phyloP scores from a whole-genome alignment of 2,797 vertebrate genomes.

The Notolabrus celidotus region DNA sequence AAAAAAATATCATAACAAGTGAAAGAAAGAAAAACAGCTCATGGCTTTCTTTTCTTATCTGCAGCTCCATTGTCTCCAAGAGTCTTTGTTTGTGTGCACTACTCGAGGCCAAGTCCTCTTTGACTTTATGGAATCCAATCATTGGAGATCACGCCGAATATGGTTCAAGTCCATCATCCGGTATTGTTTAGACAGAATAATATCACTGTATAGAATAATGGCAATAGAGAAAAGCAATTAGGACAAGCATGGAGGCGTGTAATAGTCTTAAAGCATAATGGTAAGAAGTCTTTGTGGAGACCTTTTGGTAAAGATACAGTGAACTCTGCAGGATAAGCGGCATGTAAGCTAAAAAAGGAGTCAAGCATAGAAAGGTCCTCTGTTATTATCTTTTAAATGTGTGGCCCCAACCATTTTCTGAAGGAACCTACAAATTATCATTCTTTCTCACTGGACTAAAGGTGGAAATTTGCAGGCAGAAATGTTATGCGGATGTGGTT shows the following conservation, averaged over 20 bases:
- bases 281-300: slow-evolving; percentile 19
- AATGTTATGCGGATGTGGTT: slow-evolving; percentile 3
- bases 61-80: slow-evolving; percentile 24
- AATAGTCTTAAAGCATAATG: slow-evolving; percentile 22
- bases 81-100: slow-evolving; percentile 49
- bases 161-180: slow-evolving; percentile 37
- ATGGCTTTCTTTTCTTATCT: slow-evolving; percentile 27
- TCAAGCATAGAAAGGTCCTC: slow-evolving; percentile 24
- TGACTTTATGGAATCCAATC: slow-evolving; percentile 47
- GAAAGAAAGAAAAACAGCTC: slow-evolving; percentile 17
- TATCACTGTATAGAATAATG: slow-evolving; percentile 23
- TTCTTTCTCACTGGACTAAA: slow-evolving; percentile 28
- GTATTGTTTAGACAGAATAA: slow-evolving; percentile 45
- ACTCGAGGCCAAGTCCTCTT: slow-evolving; percentile 39
- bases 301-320: slow-evolving; percentile 15
- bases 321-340: slow-evolving; percentile 16
- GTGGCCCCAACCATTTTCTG: slow-evolving; percentile 27
- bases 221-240: slow-evolving; percentile 45
- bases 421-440: slow-evolving; percentile 46
- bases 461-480: slow-evolving; percentile 25
- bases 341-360: slow-evolving; percentile 35
- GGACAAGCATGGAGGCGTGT: slow-evolving; percentile 8
- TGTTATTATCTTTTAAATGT: slow-evolving; percentile 42
- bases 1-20: slow-evolving; percentile 11
- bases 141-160: slow-evolving; percentile 36